phyloP scores from a whole-genome alignment of 2,797 vertebrate genomes.

The Eulemur rubriventer region DNA sequence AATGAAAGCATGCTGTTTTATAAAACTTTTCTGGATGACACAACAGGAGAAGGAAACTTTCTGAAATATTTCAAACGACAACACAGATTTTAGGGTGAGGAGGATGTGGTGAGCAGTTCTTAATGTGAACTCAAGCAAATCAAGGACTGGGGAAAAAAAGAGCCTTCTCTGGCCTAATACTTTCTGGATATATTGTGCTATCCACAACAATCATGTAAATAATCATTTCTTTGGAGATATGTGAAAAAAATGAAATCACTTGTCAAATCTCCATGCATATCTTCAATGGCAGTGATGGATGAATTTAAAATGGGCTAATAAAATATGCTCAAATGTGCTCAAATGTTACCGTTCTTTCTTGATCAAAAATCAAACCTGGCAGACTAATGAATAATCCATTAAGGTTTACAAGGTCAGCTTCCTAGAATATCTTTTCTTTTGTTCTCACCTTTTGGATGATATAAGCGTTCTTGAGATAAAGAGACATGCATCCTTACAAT shows the following conservation, averaged over 20 bases:
- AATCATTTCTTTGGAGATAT: not conserved
- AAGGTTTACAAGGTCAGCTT: conserved; percentile 17
- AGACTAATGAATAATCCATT: conserved; percentile 23
- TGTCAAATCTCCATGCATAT: not conserved
- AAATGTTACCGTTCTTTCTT: conserved; percentile 30
- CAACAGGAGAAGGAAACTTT: conserved; percentile 48
- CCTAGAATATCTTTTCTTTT: not conserved
- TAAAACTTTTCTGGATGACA: conserved; percentile 56
- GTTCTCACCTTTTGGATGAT: not conserved
- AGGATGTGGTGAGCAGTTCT: not conserved
- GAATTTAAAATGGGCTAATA: not conserved
- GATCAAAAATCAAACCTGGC: conserved; percentile 1
- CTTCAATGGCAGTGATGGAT: not conserved
- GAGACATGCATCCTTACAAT: not conserved
- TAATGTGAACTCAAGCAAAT: not conserved
- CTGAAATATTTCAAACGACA: conserved; percentile 40
- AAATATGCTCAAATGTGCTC: not conserved
- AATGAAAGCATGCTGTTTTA: conserved; percentile 66
- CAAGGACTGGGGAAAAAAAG: not conserved
- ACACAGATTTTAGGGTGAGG: conserved; percentile 7
- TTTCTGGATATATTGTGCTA: conserved; percentile 28
- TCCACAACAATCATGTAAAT: not conserved
- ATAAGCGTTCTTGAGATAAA: not conserved
- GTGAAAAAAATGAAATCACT: not conserved
- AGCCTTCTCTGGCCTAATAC: not conserved